Base-by-base conservation (phyloP, 2,888 invertebrate genomes). In the Nomada ruficornis region DNA sequence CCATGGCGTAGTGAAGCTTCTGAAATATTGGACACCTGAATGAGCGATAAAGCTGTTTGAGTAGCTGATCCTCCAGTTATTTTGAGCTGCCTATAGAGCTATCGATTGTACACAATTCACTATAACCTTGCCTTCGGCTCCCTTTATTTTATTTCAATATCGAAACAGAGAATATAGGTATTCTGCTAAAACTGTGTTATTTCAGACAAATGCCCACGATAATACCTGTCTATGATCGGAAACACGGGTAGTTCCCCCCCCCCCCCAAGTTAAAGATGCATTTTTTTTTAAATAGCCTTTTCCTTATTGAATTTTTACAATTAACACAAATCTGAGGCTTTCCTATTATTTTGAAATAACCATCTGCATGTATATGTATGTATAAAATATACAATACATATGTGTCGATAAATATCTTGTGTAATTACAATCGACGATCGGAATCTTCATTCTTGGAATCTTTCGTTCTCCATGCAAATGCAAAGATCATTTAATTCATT, bases 51-150 rank as follows among this genome's bases (percentile, higher is more conserved):
- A 73, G 65, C 57, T 65, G 73, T 73, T 73, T 73, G 65, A 65
- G 73, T 65, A 65, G 73, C 73, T 65, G 73, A 73, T 73, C 73
- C 65, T 73, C 73, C 65, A 73, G 73, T 73, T 73, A 73, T 73
- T 73, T 73, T 65, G 65, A 73, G 65, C 73, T 23, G 47, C 73
- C 54, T 73, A 73, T 73, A 73, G 73, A 73, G 57, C 65, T 73
- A 73, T 73, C 65, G 73, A 73, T 65, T 73, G 65, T 59, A 57
- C 65, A 57, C 65, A 47, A 57, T 63, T 64, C 65, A 44, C 20
- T 73, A 55, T 29, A 47, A 47, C 73, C 55, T 73, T 26, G 55
- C 44, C 44, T 44, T 44, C 52, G 55, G 44, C 20, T 44, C 72
- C 55, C 72, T 64, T 73, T 73, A 73, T 73, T 73, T 73, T 73